Percentiles rank a stretch among this genome's conserved stretches.
Evolutionary conservation across 2,888 invertebrate genomes (phyloP).

Genomic region (Petrolisthes manimaculis): DNA sequence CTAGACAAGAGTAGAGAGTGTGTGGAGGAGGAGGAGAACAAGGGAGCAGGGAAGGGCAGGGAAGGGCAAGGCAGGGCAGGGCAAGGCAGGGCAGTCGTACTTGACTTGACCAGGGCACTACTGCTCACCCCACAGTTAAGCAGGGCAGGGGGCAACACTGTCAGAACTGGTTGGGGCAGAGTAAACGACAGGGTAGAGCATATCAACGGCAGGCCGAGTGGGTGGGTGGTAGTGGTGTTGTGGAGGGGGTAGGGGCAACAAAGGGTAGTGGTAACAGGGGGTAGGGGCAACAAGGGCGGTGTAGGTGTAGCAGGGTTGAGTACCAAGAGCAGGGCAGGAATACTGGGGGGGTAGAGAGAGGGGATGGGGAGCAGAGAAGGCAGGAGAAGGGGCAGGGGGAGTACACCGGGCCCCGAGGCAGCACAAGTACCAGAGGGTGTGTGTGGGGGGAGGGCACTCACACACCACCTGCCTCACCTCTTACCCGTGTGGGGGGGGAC

Average conservation of each 20-base stretch:
- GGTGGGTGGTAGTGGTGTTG: no score
- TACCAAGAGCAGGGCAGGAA: no score
- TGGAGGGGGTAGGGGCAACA: not conserved
- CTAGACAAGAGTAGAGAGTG: not conserved
- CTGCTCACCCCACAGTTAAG: no score
- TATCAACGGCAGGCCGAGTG: no score
- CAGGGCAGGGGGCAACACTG: no score
- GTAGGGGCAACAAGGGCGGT: no score
- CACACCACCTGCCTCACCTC: not conserved
- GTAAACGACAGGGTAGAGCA: no score
- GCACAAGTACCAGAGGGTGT: not conserved
- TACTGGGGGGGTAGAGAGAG: constrained; percentile 1
- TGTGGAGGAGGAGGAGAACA: not conserved
- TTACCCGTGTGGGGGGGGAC: not conserved
- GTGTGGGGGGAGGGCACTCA: not conserved
- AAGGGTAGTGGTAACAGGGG: no score
- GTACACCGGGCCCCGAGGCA: not conserved
- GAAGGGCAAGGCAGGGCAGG: not conserved
- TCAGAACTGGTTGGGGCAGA: no score
- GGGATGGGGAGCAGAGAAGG: not conserved
- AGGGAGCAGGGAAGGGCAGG: not conserved
- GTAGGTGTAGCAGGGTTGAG: no score
- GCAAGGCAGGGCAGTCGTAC: not conserved
- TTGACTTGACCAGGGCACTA: no score
- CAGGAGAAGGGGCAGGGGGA: not conserved